Percentiles rank a stretch among this genome's conserved stretches.
phyloP scores from a whole-genome alignment of 1,140 invertebrate genomes.

The Sitophilus oryzae region DNA sequence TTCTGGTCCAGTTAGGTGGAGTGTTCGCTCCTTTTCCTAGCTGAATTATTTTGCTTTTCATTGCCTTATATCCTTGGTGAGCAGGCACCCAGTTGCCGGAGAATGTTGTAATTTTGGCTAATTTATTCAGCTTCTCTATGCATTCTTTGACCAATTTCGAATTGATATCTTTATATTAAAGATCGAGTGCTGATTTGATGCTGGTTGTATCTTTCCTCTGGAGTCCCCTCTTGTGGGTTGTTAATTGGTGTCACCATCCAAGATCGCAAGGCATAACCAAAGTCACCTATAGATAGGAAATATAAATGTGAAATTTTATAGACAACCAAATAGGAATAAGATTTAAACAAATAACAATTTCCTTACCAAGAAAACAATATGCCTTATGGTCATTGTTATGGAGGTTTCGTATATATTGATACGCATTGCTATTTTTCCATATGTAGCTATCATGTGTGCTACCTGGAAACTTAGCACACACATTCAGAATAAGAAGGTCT shows the following conservation, averaged over 20 bases:
- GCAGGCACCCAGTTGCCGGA: too few species aligned
- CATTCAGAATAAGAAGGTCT: conserved; percentile 30
- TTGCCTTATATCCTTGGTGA: too few species aligned
- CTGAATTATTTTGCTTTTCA: too few species aligned
- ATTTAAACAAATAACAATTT: not conserved
- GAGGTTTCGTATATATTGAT: conserved; percentile 15
- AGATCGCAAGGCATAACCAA: conserved; percentile 40
- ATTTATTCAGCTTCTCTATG: too few species aligned
- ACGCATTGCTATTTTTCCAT: conserved; percentile 27
- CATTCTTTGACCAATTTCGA: too few species aligned
- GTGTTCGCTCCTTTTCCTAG: too few species aligned
- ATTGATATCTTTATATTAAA: conserved; percentile 41
- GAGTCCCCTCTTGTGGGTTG: conserved; percentile 23
- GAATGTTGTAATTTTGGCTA: too few species aligned
- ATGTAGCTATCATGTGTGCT: conserved; percentile 34
- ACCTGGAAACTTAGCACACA: conserved; percentile 34
- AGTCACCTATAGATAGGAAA: too few species aligned
- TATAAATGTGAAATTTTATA: conserved; percentile 20
- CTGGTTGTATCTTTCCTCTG: conserved; percentile 34
- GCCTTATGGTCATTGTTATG: conserved; percentile 8
- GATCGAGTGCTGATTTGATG: conserved; percentile 30
- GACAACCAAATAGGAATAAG: conserved; percentile 33
- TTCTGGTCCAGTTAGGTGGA: too few species aligned
- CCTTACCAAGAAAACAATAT: conserved; percentile 29
- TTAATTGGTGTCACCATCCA: conserved; percentile 41